Conservation (phyloP, 2,113 vertebrate genomes). For the Gnathonemus longibarbis region DNA sequence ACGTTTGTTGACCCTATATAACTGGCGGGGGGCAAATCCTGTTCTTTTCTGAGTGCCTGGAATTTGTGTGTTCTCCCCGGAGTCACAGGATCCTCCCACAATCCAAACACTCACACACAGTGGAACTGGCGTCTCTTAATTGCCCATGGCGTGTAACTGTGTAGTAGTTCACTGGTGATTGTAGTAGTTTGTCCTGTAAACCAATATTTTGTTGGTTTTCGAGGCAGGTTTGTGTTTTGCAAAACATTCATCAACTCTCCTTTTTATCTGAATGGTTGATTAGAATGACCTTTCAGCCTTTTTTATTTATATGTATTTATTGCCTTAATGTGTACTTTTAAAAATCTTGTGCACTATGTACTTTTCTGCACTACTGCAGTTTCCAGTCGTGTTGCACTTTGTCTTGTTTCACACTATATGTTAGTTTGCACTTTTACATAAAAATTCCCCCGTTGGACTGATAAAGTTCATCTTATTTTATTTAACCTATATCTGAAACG, state of each 20-base stretch:
- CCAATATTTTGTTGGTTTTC: neutral
- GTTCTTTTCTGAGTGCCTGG: neutral
- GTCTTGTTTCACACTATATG: neutral
- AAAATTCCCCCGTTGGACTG: neutral
- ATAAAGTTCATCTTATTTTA: neutral
- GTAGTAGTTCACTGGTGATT: neutral
- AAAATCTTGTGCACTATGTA: neutral
- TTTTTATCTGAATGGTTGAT: neutral
- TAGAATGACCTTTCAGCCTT: neutral
- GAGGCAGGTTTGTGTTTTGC: neutral
- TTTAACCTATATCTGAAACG: neutral
- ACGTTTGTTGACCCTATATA: neutral
- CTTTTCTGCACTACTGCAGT: neutral
- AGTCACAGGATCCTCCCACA: neutral
- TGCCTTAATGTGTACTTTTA: neutral
- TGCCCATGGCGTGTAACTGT: neutral
- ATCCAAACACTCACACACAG: neutral
- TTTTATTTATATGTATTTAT: neutral
- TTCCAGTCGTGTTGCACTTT: neutral
- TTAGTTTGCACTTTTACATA: neutral
- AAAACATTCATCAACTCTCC: neutral
- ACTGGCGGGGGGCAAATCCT: neutral
- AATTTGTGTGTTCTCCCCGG: neutral
- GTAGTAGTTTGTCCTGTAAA: neutral
- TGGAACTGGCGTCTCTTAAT: neutral